Conservation (phyloP, 2,797 vertebrate genomes). For the Tadarida brasiliensis region DNA sequence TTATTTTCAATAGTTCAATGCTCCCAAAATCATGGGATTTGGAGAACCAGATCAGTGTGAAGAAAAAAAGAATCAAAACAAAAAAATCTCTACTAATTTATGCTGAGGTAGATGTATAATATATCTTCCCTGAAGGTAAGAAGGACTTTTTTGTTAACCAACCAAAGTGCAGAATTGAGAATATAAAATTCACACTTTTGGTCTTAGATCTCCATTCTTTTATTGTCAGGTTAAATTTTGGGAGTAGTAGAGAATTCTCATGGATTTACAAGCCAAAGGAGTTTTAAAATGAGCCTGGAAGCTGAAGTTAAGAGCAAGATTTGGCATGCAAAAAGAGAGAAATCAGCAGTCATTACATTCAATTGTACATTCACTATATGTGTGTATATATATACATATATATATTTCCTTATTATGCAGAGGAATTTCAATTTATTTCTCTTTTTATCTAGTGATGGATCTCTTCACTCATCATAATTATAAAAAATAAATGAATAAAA, state of each 20-base stretch:
- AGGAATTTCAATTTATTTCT: not conserved
- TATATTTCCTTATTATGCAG: not conserved
- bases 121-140: not conserved
- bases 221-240: not conserved
- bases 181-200: not conserved
- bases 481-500: not conserved
- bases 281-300: not conserved
- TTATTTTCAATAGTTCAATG: constrained; percentile 4
- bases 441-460: not conserved
- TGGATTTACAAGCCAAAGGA: not conserved
- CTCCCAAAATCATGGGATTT: not conserved
- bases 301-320: not conserved
- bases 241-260: not conserved
- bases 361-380: not conserved
- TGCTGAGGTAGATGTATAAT: not conserved
- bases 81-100: not conserved
- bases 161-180: not conserved
- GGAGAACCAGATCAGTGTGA: not conserved
- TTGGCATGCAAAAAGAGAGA: not conserved
- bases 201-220: not conserved
- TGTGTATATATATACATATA: not conserved
- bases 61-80: not conserved
- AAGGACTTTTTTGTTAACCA: not conserved
- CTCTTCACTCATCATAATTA: not conserved
- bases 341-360: not conserved